Evolutionary conservation across 2,113 vertebrate genomes (phyloP).

Genomic region (Hystrix brachyura): DNA sequence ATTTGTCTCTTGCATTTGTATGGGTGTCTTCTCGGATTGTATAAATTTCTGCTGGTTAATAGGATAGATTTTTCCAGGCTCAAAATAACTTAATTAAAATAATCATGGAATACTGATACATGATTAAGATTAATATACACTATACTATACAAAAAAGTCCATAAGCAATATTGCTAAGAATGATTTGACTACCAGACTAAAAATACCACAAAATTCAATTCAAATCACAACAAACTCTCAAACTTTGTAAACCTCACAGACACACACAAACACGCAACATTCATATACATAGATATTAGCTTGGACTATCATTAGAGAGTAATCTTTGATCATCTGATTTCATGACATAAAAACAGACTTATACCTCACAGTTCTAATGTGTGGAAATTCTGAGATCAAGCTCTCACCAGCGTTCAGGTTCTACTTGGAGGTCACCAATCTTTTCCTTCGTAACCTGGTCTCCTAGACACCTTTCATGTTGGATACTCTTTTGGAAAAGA

Average conservation of each 20-base stretch:
- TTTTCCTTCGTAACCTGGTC: background rate
- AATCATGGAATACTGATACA: background rate
- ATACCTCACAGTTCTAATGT: background rate
- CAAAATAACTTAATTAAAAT: background rate
- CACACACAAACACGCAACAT: background rate
- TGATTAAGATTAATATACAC: background rate
- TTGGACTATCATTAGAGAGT: background rate
- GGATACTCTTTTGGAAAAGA: background rate
- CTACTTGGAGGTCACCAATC: background rate
- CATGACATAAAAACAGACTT: background rate
- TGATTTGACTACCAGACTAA: background rate
- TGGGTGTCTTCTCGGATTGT: background rate
- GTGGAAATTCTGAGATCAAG: background rate
- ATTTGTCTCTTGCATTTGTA: background rate
- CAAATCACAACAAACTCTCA: background rate
- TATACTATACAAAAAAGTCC: background rate
- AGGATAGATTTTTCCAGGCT: background rate
- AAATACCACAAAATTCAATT: background rate
- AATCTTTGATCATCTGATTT: background rate
- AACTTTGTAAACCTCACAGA: background rate
- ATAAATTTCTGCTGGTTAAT: background rate
- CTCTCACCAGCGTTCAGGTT: background rate
- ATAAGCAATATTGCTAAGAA: background rate
- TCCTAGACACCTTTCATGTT: accelerated
- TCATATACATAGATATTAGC: background rate